phyloP scores from a whole-genome alignment of 2,797 vertebrate genomes.

The Acanthornis magna region DNA sequence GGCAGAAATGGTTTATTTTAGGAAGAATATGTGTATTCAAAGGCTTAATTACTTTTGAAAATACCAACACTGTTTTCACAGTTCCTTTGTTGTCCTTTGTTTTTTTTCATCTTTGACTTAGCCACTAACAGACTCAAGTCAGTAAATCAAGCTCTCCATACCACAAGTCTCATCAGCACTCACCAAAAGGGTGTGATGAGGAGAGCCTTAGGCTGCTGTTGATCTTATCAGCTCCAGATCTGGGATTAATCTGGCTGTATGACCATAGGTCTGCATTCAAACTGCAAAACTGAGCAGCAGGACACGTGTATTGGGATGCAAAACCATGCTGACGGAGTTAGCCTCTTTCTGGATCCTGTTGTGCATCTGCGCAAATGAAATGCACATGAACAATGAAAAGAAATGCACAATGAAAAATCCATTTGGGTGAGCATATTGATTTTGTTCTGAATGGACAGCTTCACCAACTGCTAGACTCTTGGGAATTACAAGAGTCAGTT shows the following conservation, averaged over 20 bases:
- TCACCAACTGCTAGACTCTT: background rate
- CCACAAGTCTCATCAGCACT: background rate
- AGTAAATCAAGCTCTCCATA: background rate
- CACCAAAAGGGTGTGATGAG: accelerated
- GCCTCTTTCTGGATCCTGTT: background rate
- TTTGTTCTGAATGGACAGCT: background rate
- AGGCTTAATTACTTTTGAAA: background rate
- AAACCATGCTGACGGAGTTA: background rate
- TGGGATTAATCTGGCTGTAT: background rate
- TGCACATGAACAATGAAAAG: background rate
- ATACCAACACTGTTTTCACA: background rate
- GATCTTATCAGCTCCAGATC: background rate
- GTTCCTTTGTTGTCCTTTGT: background rate
- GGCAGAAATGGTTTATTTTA: background rate
- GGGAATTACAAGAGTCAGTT: background rate
- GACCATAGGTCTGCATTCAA: background rate
- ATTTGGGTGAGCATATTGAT: accelerated
- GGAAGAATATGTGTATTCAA: background rate
- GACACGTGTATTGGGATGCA: accelerated
- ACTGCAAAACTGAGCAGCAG: background rate
- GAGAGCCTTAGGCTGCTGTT: background rate
- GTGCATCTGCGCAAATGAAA: background rate
- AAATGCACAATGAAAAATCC: background rate
- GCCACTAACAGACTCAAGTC: background rate
- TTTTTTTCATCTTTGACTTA: background rate